These are phyloP conservation scores for Hucho hucho DNA, from an alignment of 2,113 vertebrate species.

Conservation along the genomic window DNA sequence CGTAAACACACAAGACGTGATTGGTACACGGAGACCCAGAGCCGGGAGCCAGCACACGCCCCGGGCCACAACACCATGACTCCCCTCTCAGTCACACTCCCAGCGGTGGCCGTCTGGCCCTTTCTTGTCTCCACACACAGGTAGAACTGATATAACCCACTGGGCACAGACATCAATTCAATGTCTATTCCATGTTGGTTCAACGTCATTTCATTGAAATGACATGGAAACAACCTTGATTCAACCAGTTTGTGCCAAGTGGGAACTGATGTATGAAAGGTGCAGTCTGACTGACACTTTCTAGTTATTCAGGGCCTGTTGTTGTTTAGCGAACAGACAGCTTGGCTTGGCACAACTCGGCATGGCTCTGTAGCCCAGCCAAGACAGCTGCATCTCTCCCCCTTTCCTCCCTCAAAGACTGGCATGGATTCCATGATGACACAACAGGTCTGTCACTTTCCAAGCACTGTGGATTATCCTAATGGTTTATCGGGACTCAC, in stretches of 20 bases:
- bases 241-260: no score
- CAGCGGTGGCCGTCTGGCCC: neutral
- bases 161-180: no score
- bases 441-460: neutral
- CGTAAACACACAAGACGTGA: slow-evolving; percentile 40
- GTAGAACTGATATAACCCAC: neutral
- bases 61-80: slow-evolving; percentile 29
- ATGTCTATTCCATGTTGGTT: no score
- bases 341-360: neutral
- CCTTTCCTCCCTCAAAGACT: neutral
- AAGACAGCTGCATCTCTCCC: neutral
- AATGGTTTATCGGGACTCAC: neutral
- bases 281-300: neutral
- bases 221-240: no score
- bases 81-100: slow-evolving; percentile 17
- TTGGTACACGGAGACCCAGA: slow-evolving; percentile 13
- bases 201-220: no score
- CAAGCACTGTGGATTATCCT: neutral
- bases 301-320: neutral
- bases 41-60: slow-evolving; percentile 34
- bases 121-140: slow-evolving; percentile 5
- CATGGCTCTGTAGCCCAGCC: slow-evolving; percentile 6
- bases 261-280: neutral
- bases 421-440: slow-evolving; percentile 2
- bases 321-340: slow-evolving; percentile 1